These are phyloP conservation scores for Peromyscus polionotus DNA, from an alignment of 2,113 vertebrate genomes.

Conservation along the genomic window DNA sequence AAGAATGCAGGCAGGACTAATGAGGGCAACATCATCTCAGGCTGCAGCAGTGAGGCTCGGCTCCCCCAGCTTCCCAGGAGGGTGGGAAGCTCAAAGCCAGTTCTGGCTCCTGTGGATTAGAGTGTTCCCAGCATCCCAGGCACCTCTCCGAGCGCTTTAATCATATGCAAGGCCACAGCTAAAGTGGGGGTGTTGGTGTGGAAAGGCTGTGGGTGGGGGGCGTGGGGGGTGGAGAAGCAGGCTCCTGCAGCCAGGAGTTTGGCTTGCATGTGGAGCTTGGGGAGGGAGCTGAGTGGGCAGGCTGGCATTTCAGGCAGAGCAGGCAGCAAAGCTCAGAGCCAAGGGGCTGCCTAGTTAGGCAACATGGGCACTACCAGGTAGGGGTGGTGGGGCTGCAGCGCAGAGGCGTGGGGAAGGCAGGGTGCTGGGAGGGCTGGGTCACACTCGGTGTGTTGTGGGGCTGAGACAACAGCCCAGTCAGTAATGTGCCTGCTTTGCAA, in stretches of 20 bases:
- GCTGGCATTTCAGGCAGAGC: background rate
- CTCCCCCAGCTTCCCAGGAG: background rate
- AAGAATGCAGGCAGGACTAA: slow-evolving; percentile 17
- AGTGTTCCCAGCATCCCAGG: background rate
- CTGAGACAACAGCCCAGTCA: too few species aligned
- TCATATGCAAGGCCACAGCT: slow-evolving; percentile 46
- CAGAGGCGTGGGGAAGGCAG: background rate
- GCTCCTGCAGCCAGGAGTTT: slow-evolving; percentile 17
- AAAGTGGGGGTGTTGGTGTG: background rate
- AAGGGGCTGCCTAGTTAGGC: background rate
- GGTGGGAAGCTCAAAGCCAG: background rate
- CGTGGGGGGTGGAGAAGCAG: background rate
- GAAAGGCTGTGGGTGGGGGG: background rate
- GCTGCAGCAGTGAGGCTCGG: background rate
- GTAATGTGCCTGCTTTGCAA: too few species aligned
- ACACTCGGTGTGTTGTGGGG: background rate
- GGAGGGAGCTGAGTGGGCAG: background rate
- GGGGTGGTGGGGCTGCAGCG: background rate
- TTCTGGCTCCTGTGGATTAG: background rate
- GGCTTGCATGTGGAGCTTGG: background rate
- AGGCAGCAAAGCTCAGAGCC: background rate
- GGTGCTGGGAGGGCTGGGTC: background rate
- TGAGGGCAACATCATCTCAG: slow-evolving; percentile 25
- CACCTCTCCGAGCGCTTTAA: slow-evolving; percentile 45
- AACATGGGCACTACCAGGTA: background rate